Conservation (phyloP, 2,888 invertebrate genomes). For the Malacosoma neustria region DNA sequence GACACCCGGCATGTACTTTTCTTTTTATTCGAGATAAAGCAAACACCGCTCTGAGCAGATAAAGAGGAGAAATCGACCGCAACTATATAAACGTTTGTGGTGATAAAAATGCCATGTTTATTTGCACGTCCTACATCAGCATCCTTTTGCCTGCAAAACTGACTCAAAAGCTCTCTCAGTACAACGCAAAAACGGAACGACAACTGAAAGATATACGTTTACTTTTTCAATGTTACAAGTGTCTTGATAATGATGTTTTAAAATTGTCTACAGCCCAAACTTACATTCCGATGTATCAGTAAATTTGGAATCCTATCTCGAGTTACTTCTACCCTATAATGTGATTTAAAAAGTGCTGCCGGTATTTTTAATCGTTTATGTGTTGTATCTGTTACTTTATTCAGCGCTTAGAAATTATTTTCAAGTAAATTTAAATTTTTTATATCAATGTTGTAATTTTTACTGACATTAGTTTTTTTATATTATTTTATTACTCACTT, state of each 20-base stretch:
- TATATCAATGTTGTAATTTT: not conserved
- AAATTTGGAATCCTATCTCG: constrained; percentile 63
- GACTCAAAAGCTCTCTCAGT: constrained; percentile 28
- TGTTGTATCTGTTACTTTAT: too few species aligned
- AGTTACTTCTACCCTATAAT: constrained; percentile 50
- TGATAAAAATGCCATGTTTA: constrained; percentile 74
- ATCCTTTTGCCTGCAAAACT: constrained; percentile 37
- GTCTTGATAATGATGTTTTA: constrained; percentile 28
- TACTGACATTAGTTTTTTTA: constrained; percentile 17
- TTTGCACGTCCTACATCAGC: constrained; percentile 73
- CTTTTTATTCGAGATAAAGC: constrained; percentile 68
- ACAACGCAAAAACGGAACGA: constrained; percentile 36
- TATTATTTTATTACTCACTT: not conserved
- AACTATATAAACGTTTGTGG: constrained; percentile 73
- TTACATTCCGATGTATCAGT: constrained; percentile 63
- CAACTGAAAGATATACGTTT: constrained; percentile 32
- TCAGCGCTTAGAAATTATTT: too few species aligned
- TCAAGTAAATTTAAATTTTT: not conserved
- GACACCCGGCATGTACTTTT: constrained; percentile 48
- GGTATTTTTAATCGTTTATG: constrained; percentile 22
- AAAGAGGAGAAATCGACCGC: constrained; percentile 73
- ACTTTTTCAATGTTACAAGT: constrained; percentile 26
- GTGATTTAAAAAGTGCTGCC: constrained; percentile 48
- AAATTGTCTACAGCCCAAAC: constrained; percentile 34
- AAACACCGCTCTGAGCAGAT: constrained; percentile 66